Evolutionary conservation across 2,113 vertebrate species (phyloP), one percentile per base, ranked within the genome.

Genomic region (Bagarius yarrelli): DNA sequence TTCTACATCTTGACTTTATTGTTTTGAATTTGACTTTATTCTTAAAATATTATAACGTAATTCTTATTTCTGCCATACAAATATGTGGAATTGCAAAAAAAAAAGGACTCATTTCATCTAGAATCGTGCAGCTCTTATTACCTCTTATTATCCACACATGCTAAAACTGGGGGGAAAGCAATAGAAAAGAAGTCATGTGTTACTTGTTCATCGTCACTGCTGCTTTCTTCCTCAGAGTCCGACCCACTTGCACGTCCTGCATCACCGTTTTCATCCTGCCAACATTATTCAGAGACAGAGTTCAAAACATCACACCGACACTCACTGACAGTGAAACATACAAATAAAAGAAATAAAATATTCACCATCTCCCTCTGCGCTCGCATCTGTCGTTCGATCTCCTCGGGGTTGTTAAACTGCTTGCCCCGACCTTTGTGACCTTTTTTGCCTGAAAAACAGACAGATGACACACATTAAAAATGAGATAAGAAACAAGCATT

Each of bases 361-460:
- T 90, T 90, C 75, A 94, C 94, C 93, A 82, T 0, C 79, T 93
- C 92, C 75, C 83, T 91, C 86, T 94, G 92, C 0, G 83, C 91
- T 76, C 11, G 90, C 94, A 94, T 94, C 84, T 94, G 94, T 44
- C 93, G 75, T 79, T 94, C 93, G 19, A 94, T 94, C 88, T 94
- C 94, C 63, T 94, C 94, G 0, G 94, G 94, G 80, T 94, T 94
- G 87, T 91, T 94, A 82, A 93, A 94, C 79, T 94, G 93, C 87
- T 94, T 94, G 59, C 93, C 92, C 55, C 93, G 84, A 82, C 94
- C 94, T 81, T 94, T 94, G 82, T 94, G 91, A 44, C 92, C 86
- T 73, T 91, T 94, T 89, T 93, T 94, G 0, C 93, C 93, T 94
- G 72, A 30, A 40, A 36, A 15, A 36, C 34, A 5, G 5, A 2